A percentile compares a stretch with the other conserved stretches of the same genome.
Evolutionary conservation across 2,113 vertebrate species (phyloP).

Genomic region (Heptranchias perlo): DNA sequence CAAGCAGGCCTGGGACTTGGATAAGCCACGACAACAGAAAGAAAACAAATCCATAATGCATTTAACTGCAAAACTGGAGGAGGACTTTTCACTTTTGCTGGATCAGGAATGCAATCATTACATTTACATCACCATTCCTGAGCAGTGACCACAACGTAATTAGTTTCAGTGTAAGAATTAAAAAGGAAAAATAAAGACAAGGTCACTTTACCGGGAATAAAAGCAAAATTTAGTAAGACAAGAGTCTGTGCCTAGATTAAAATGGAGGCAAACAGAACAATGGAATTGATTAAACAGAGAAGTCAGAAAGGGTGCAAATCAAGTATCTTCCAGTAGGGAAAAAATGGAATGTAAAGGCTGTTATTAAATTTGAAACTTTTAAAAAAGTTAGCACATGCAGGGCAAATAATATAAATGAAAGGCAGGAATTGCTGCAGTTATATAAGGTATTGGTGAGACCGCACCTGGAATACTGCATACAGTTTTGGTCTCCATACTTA

Average conservation of each 20-base stretch:
- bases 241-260: too few species aligned
- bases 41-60: neutral
- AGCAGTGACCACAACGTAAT: neutral
- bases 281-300: neutral
- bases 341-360: neutral
- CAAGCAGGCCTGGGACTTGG: neutral
- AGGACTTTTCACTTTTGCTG: neutral
- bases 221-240: too few species aligned
- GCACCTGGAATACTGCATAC: too few species aligned
- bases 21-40: neutral
- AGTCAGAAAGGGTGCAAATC: neutral
- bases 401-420: neutral
- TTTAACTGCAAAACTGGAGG: neutral
- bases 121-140: neutral
- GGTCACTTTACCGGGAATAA: neutral
- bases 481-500: too few species aligned
- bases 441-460: too few species aligned
- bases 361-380: neutral
- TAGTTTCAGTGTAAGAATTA: neutral
- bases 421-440: too few species aligned
- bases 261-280: neutral
- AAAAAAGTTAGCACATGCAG: neutral
- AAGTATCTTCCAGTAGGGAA: neutral
- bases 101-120: neutral
- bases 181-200: neutral